Evolutionary conservation across 2,113 vertebrate species (phyloP).

Genomic region (Paralichthys olivaceus): DNA sequence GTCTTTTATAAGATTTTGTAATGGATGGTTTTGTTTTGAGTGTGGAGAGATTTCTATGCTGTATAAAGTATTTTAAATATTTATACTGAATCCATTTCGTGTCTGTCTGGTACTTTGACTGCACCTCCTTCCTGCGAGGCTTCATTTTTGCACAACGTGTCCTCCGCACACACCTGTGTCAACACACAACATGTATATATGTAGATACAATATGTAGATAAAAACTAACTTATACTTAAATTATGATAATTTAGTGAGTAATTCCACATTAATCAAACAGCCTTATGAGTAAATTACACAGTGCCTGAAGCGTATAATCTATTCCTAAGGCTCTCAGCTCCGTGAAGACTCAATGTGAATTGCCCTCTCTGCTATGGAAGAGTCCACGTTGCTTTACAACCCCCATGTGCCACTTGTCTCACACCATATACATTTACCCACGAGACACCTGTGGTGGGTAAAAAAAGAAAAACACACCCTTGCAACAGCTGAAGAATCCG

Average conservation of each 20-base stretch:
- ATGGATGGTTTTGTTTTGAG: conserved; percentile 72
- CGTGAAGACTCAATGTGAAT: conserved; percentile 7
- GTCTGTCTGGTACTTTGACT: conserved; percentile 64
- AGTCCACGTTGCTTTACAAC: conserved; percentile 25
- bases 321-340: conserved; percentile 18
- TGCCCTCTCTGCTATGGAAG: neutral
- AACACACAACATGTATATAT: neutral
- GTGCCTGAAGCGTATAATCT: conserved; percentile 10
- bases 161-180: neutral
- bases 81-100: conserved; percentile 76
- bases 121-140: conserved; percentile 42
- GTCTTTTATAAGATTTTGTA: conserved; percentile 85
- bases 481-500: conserved; percentile 77
- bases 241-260: conserved; percentile 2
- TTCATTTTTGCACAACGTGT: neutral
- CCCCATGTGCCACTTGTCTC: conserved; percentile 47
- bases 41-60: conserved; percentile 85
- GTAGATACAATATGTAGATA: neutral
- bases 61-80: conserved; percentile 86
- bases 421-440: conserved; percentile 59
- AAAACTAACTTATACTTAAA: conserved; percentile 23
- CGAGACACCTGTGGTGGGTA: conserved; percentile 60
- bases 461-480: conserved; percentile 43
- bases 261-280: conserved; percentile 1
- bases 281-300: conserved; percentile 21